These are phyloP conservation scores for Cyanoderma ruficeps DNA, from an alignment of 2,113 vertebrate species.

Conservation along the genomic window DNA sequence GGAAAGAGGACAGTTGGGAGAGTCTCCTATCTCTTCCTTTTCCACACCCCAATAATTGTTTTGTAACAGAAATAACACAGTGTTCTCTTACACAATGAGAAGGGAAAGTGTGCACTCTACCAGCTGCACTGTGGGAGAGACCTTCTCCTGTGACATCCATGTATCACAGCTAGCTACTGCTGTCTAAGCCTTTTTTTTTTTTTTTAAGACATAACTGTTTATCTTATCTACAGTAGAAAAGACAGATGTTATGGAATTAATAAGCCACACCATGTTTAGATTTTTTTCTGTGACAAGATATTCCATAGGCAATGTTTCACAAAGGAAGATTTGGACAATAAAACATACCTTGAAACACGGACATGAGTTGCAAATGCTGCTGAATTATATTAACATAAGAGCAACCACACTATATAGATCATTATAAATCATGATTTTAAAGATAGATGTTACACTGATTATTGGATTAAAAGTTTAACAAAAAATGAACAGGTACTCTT, in stretches of 20 bases:
- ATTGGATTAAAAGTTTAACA: constrained; percentile 41
- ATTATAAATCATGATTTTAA: constrained; percentile 45
- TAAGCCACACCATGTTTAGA: constrained; percentile 55
- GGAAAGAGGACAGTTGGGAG: neutral
- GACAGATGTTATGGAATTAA: constrained; percentile 80
- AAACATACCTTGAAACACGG: constrained; percentile 55
- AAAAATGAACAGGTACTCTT: neutral
- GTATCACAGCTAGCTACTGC: neutral
- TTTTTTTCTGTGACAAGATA: constrained; percentile 54
- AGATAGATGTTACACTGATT: constrained; percentile 21
- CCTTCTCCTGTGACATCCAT: constrained; percentile 35
- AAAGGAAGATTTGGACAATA: constrained; percentile 68
- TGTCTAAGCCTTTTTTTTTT: neutral
- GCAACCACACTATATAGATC: neutral
- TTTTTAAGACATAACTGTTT: constrained; percentile 63
- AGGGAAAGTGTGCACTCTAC: constrained; percentile 29
- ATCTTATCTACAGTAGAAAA: constrained; percentile 73
- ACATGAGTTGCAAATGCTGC: constrained; percentile 63
- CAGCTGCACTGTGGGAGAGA: constrained; percentile 48
- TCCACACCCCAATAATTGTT: neutral
- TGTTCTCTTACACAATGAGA: constrained; percentile 16
- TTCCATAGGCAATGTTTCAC: constrained; percentile 61
- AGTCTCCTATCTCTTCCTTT: neutral
- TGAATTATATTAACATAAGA: constrained; percentile 2
- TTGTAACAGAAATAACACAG: constrained; percentile 40